Evolutionary conservation across 2,888 invertebrate genomes (phyloP), one percentile per base, ranked within the genome.

Genomic region (Blomia tropicalis): DNA sequence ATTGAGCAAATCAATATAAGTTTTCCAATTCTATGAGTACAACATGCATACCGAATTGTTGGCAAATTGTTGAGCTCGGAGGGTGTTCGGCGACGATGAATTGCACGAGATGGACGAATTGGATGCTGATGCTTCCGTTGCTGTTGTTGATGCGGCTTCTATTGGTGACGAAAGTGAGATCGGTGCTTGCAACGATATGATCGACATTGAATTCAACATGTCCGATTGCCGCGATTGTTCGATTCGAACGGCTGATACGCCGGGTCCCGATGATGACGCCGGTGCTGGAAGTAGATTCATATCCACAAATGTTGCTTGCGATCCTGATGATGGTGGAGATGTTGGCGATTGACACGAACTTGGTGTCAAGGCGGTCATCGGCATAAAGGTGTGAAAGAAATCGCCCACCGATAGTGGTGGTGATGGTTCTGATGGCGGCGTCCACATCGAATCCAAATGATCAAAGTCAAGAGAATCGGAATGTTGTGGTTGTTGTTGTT

Each of bases 361-460:
- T 17, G 36, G 36, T 17, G 36, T 11, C 36, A 36, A 36, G 17
- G 7, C 22, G 27, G 7, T 7, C 51, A 47, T 47, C 7, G 51
- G 51, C 14, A 47, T 14, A 47, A 47, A 47, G 51, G 7, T 47
- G 51, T 47, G 51, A 47, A 47, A 47, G 51, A 47, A 47, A 27
- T 47, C 51, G 7, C 51, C 51, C 51, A 27, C 51, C 14, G 51
- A 47, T 14, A 47, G 22, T 14, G 51, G 51, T 11, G 51, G 51
- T 14, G 23, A 25, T 27, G 51, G 51, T n/a, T 47, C 51, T 11
- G 51, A 47, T 14, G 51, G 51, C 7, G 51, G 51, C 51, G 51
- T 56, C 7, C 64, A 25, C 58, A 60, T 64, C 32, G 53, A 25
- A 3, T 64, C 64, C 4, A 64, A 32, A 31, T 31, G 43, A 43